Percentiles rank a stretch among this genome's conserved stretches.
Evolutionary conservation across 1,140 invertebrate genomes (phyloP).

Genomic region (Delia radicum): DNA sequence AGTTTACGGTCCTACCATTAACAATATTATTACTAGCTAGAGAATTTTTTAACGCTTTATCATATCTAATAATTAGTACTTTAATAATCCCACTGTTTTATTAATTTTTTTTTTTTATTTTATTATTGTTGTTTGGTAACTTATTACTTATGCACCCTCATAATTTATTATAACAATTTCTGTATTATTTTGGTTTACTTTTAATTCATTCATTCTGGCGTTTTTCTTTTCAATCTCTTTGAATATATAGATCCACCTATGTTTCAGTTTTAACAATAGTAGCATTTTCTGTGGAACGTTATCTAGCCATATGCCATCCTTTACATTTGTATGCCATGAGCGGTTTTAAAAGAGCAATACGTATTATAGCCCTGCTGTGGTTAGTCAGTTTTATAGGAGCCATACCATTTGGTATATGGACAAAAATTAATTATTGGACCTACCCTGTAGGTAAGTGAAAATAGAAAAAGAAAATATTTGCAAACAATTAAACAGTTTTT

Average conservation of each 20-base stretch:
- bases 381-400: conserved; percentile 73
- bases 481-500: neutral
- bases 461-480: neutral
- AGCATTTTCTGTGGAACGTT: conserved; percentile 82
- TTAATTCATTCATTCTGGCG: neutral
- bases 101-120: neutral
- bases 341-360: conserved; percentile 74
- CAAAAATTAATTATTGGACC: conserved; percentile 68
- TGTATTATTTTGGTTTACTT: neutral
- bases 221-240: neutral
- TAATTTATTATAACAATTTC: neutral
- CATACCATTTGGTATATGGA: conserved; percentile 75
- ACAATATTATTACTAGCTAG: too few species aligned
- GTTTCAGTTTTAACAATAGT: conserved; percentile 90
- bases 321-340: conserved; percentile 77
- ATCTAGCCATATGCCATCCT: conserved; percentile 90
- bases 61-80: too few species aligned
- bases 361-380: conserved; percentile 81
- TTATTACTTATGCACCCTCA: neutral
- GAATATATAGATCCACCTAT: conserved; percentile 70
- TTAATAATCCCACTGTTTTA: neutral
- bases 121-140: neutral
- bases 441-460: conserved; percentile 66
- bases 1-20: too few species aligned
- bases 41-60: too few species aligned